phyloP scores from a whole-genome alignment of 1,140 invertebrate genomes.

The Brachionus rotundiformis region DNA sequence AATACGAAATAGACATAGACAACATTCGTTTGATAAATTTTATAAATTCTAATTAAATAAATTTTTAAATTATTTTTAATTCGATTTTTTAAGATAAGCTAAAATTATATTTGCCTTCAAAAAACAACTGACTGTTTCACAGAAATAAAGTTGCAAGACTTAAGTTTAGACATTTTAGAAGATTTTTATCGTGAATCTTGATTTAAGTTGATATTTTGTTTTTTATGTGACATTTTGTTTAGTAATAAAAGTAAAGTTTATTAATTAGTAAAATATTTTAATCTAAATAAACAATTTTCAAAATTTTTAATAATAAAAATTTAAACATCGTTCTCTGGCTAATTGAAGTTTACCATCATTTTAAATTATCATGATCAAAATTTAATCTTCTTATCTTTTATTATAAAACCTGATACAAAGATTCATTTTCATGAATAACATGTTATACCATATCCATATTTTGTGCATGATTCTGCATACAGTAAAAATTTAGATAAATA shows the following conservation, averaged over 20 bases:
- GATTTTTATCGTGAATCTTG: constrained; percentile 5
- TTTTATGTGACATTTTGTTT: background rate
- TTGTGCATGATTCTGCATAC: no score
- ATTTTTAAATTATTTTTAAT: constrained; percentile 20
- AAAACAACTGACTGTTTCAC: background rate
- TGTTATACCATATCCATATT: no score
- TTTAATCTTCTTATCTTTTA: no score
- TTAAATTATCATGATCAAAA: no score
- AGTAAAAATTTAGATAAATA: no score
- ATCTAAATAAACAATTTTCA: no score
- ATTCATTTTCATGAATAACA: no score
- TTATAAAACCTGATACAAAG: no score
- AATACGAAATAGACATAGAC: constrained; percentile 1
- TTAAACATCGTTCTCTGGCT: background rate
- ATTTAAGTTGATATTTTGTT: background rate
- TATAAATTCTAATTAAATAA: background rate
- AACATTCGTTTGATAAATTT: constrained; percentile 29
- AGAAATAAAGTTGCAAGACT: background rate
- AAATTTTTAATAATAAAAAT: background rate
- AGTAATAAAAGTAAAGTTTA: background rate
- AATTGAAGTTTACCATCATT: no score
- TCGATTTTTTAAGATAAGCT: background rate
- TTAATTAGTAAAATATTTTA: background rate
- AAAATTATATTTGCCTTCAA: background rate
- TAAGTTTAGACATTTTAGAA: background rate